Percentiles rank a stretch among this genome's conserved stretches.
Conservation (phyloP, 64 coral and sea anemone genomes). For the Astreopora myriophthalma region DNA sequence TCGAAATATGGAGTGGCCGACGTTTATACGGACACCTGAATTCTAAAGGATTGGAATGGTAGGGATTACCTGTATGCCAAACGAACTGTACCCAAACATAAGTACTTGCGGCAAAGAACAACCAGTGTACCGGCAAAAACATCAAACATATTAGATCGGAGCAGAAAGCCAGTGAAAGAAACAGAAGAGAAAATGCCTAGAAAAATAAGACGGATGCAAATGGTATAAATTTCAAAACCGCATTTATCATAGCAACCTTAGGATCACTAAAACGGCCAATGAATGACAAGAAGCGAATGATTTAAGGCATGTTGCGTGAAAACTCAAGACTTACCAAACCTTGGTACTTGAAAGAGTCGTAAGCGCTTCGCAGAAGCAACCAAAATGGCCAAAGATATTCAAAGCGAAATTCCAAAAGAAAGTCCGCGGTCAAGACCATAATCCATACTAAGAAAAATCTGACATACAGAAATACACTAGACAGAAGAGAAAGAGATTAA, state of each 20-base stretch:
- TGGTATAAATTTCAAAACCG: not conserved
- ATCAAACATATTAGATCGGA: slow-evolving; percentile 95
- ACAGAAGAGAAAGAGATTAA: slow-evolving; percentile 63
- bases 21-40: not conserved
- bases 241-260: slow-evolving; percentile 17
- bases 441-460: slow-evolving; percentile 99
- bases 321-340: slow-evolving; percentile 84
- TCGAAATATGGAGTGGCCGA: not conserved
- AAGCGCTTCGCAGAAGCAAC: slow-evolving; percentile 96
- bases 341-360: slow-evolving; percentile 99
- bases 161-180: slow-evolving; percentile 95
- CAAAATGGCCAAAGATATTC: slow-evolving; percentile 99
- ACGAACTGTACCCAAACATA: slow-evolving; percentile 99
- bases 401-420: slow-evolving; percentile 99
- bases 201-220: slow-evolving; percentile 50
- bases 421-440: slow-evolving; percentile 96
- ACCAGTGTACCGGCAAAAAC: slow-evolving; percentile 94
- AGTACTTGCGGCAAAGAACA: slow-evolving; percentile 98
- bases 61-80: slow-evolving; percentile 95
- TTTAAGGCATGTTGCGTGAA: slow-evolving; percentile 6
- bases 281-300: not conserved
- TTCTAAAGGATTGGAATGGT: not conserved
- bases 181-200: slow-evolving; percentile 96
- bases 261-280: slow-evolving; percentile 10
- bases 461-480: slow-evolving; percentile 96